A percentile compares a stretch with the other conserved stretches of the same genome.
phyloP scores from a whole-genome alignment of 2,113 vertebrate genomes.

The Elachura formosa region DNA sequence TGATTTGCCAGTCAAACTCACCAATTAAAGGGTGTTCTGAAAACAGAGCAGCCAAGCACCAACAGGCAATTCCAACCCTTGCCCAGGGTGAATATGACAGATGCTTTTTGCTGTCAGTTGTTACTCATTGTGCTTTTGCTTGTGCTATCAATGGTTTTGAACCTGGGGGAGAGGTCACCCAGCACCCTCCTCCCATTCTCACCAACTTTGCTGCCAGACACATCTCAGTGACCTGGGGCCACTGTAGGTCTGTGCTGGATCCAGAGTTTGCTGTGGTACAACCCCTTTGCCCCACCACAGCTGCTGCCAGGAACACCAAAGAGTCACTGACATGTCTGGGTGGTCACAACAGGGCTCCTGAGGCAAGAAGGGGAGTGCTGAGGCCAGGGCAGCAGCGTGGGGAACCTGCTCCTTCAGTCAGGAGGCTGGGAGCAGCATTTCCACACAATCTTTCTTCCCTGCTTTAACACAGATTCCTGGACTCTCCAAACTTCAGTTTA shows the following conservation, averaged over 20 bases:
- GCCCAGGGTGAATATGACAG: background rate
- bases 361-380: background rate
- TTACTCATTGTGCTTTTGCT: background rate
- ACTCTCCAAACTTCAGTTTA: background rate
- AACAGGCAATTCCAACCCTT: background rate
- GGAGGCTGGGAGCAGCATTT: background rate
- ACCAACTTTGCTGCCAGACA: background rate
- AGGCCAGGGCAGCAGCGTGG: background rate
- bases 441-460: background rate
- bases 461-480: background rate
- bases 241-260: fast-evolving
- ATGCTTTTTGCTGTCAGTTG: background rate
- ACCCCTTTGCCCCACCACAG: background rate
- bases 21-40: background rate
- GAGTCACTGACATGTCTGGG: fast-evolving
- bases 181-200: background rate
- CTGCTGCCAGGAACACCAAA: background rate
- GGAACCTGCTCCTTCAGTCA: background rate
- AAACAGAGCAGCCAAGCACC: background rate
- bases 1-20: background rate
- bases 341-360: background rate
- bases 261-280: background rate
- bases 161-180: background rate
- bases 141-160: background rate
- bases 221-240: fast-evolving